Base-by-base conservation (phyloP, 2,113 vertebrate species). In the Anarhynchus alexandrinus region DNA sequence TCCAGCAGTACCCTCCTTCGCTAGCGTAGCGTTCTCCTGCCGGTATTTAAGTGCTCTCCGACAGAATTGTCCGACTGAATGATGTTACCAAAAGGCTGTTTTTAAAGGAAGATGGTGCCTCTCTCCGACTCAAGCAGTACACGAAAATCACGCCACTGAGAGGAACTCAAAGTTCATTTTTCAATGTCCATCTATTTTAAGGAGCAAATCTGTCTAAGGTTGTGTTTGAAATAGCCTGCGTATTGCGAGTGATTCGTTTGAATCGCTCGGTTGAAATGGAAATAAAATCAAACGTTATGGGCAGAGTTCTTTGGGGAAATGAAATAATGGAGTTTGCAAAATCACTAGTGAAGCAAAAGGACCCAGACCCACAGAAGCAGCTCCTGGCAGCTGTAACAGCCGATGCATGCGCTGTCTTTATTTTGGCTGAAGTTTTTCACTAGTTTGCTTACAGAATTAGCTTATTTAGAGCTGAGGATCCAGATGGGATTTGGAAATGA, bases 101-200 rank as follows among this genome's bases (percentile, higher is more conserved):
- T 52, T 47, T 29, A 23, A 32, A 66, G 80, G 80, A 20, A 11
- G 58, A 4, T 38, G 47, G 11, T 84, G 66, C 51, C n/a, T 66
- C 61, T 42, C 67, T 52, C 27, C 0, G 0, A 2, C 86, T 67
- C 0, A 0, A 51, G 49, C n/a, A 22, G 5, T 4, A 3, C 0
- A 0, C 22, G 71, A 29, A 61, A 32, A 38, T 34, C 52, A 3
- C 23, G 4, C 7, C 34, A 1, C 34, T 1, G 59, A 12, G 66
- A 80, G 32, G 47, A 77, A 11, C n/a, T 15, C 2, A 5, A 14
- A 49, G 47, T 62, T 80, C 6, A 0, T 67, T 69, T 80, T 51
- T 51, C 16, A 4, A 2, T 5, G 32, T 22, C 66, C 42, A 1
- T 62, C 67, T 34, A 34, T 64, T 49, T 22, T 14, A 49, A 54